Conservation (phyloP, 2,113 vertebrate genomes). For the Trichechus manatus region DNA sequence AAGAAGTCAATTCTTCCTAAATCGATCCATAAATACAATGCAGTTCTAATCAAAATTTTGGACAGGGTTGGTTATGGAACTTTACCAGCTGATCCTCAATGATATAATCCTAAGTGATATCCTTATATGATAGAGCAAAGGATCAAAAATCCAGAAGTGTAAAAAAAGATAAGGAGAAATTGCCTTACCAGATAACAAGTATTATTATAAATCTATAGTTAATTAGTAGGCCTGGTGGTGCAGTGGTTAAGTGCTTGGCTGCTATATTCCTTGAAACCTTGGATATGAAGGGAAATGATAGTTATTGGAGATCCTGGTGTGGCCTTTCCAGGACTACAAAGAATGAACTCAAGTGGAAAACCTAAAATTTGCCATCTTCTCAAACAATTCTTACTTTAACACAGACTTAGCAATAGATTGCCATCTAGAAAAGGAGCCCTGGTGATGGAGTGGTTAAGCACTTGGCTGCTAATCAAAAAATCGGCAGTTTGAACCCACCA, state of each 20-base stretch:
- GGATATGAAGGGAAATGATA: not conserved
- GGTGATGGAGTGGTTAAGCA: not conserved
- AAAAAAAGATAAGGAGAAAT: not conserved
- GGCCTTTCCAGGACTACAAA: not conserved
- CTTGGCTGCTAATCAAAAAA: not conserved
- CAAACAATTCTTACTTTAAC: not conserved
- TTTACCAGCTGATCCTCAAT: not conserved
- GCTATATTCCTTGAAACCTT: not conserved
- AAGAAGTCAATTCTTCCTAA: slow-evolving; percentile 10
- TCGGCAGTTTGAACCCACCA: not conserved
- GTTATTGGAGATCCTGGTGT: not conserved
- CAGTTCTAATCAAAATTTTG: slow-evolving; percentile 3
- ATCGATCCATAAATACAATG: not conserved
- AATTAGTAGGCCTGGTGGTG: too few relatives aligned
- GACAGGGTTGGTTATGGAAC: not conserved
- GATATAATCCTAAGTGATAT: too few relatives aligned
- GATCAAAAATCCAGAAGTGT: not conserved
- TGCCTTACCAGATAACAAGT: not conserved
- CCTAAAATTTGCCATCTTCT: not conserved
- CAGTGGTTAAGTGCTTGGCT: too few relatives aligned
- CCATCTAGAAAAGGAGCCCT: not conserved
- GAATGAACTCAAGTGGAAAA: not conserved
- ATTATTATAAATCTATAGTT: not conserved
- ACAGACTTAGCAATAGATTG: not conserved
- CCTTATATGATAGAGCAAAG: not conserved